Evolutionary conservation across 1,140 invertebrate genomes (phyloP), one percentile per base, ranked within the genome.

Genomic region (Ceratosolen fusciceps): DNA sequence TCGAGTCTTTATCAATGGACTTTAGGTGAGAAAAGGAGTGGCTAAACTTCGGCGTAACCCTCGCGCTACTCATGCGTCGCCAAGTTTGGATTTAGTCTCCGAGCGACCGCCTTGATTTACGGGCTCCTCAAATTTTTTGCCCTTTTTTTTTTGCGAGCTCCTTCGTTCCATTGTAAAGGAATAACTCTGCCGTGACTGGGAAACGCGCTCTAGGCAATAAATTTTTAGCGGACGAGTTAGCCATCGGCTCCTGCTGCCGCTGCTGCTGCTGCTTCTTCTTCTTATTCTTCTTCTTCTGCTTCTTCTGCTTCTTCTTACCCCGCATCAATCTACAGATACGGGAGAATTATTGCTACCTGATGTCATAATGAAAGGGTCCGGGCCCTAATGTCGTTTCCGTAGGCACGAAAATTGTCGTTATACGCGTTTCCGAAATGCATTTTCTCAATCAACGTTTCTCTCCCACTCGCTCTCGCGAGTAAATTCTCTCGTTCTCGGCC

Each of bases 311-410:
- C 39, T 58, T 49, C 16, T 74, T 43, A 29, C 34, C 39, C 24
- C 16, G 10, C 16, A 52, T 75, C 26, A 75, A 67, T 75, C 67
- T 67, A 19, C 5, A 43, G 65, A 58, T 77, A 70, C n/a, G 37
- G 21, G 65, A 77, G 34, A 77, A 77, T 68, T 77, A 77, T 70
- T 19, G 19, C 49, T 37, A 49, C 31, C 12, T 29, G 49, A 77
- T 68, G n/a, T 77, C 65, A 52, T 75, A 75, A 67, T 75, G 52
- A 75, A 75, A 49, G 31, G 43, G 14, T 77, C 70, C n/a, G 43
- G 43, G 68, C 65, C 49, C 70, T 70, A 77, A 77, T 77, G 49
- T 70, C 31, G 31, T 26, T 49, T 65, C 49, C 19, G 14, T 16
- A 21, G 29, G 1, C 3, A 37, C 43, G 56, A 14, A 39, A 76